phyloP scores from a whole-genome alignment of 2,888 invertebrate species.

The Synanthedon vespiformis region DNA sequence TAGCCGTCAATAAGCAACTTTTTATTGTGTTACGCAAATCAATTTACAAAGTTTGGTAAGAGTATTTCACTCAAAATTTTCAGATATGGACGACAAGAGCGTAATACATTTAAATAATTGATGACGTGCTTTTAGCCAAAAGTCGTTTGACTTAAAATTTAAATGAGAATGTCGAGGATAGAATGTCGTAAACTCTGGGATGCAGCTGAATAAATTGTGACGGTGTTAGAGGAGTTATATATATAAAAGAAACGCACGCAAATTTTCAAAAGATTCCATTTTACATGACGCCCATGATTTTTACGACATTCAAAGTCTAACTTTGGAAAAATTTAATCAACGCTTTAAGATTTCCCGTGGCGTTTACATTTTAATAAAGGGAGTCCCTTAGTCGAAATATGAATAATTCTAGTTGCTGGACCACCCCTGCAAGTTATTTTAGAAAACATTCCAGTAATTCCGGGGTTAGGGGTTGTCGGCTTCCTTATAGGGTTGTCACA shows the following conservation, averaged over 20 bases:
- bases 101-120: conserved; percentile 19
- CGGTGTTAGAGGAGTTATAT: background rate
- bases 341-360: background rate
- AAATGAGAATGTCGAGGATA: conserved; percentile 34
- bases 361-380: background rate
- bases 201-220: conserved; percentile 19
- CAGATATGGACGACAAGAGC: background rate
- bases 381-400: conserved; percentile 9
- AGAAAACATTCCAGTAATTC: conserved; percentile 44
- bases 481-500: conserved; percentile 6
- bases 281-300: conserved; percentile 43
- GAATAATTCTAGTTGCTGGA: conserved; percentile 28
- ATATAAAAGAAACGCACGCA: background rate
- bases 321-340: background rate
- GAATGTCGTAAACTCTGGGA: conserved; percentile 32
- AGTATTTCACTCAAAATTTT: no score
- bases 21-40: no score
- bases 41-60: no score
- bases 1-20: no score
- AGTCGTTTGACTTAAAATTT: conserved; percentile 24
- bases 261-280: conserved; percentile 11
- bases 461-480: conserved; percentile 26
- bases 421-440: conserved; percentile 56
- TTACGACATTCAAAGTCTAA: conserved; percentile 10
- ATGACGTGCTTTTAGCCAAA: conserved; percentile 8